Conservation (phyloP, 2,113 vertebrate species). For the Vidua macroura region DNA sequence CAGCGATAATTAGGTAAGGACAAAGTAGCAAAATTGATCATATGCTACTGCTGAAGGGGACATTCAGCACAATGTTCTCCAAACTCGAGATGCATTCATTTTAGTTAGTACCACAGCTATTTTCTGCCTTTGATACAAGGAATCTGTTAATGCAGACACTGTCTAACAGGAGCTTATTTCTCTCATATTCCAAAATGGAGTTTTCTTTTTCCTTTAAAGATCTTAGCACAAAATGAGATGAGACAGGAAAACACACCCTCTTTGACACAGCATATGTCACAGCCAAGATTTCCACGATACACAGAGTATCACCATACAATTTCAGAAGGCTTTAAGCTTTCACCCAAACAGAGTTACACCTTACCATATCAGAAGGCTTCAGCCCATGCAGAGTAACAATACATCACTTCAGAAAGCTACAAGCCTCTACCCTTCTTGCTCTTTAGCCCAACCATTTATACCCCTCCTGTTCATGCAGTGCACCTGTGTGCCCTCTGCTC, state of each 20-base stretch:
- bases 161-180: conserved; percentile 12
- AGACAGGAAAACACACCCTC: neutral
- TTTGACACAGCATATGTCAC: neutral
- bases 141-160: neutral
- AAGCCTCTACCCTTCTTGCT: neutral
- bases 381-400: neutral
- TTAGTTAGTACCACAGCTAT: conserved; percentile 5
- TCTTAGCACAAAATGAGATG: neutral
- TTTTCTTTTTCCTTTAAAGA: neutral
- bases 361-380: neutral
- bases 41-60: conserved; percentile 40
- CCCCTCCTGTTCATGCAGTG: neutral
- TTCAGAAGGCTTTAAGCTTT: neutral
- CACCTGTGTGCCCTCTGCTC: neutral
- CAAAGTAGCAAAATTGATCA: conserved; percentile 68
- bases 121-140: conserved; percentile 32
- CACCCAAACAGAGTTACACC: neutral
- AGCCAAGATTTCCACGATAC: neutral
- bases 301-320: neutral
- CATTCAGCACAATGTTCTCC: conserved; percentile 42
- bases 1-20: conserved; percentile 70
- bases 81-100: conserved; percentile 25
- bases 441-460: neutral
- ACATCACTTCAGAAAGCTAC: neutral
- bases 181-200: neutral